Conservation (phyloP, 1,140 invertebrate species). For the Drosophila guanche region DNA sequence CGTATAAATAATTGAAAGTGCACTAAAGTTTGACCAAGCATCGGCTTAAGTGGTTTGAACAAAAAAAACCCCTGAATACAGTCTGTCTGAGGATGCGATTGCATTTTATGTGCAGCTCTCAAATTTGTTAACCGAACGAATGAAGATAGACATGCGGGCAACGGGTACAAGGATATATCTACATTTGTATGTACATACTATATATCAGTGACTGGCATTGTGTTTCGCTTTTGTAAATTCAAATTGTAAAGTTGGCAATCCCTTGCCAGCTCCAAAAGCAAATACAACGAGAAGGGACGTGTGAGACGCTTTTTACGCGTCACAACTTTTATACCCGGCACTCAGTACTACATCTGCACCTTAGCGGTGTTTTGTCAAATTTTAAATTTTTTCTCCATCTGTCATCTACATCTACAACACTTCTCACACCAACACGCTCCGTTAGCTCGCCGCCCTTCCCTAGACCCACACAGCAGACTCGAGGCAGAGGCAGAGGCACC, state of each 20-base stretch:
- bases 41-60: conserved; percentile 13
- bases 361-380: too few relatives aligned
- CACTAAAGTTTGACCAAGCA: conserved; percentile 5
- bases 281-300: too few relatives aligned
- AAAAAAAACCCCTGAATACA: conserved; percentile 1
- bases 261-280: conserved; percentile 29
- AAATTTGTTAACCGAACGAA: conserved; percentile 25
- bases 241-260: conserved; percentile 66
- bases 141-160: not conserved
- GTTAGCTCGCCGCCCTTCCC: too few relatives aligned
- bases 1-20: too few relatives aligned
- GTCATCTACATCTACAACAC: too few relatives aligned
- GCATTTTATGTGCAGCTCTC: conserved; percentile 15
- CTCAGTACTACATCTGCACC: too few relatives aligned
- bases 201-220: conserved; percentile 40
- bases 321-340: too few relatives aligned
- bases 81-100: conserved; percentile 11
- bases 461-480: too few relatives aligned
- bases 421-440: too few relatives aligned
- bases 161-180: conserved; percentile 2
- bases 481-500: too few relatives aligned
- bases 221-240: conserved; percentile 51
- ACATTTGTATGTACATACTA: conserved; percentile 10
- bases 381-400: too few relatives aligned
- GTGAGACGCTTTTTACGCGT: too few relatives aligned